Conservation (phyloP, 1,140 invertebrate species). For the Proctacanthus coquilletti region DNA sequence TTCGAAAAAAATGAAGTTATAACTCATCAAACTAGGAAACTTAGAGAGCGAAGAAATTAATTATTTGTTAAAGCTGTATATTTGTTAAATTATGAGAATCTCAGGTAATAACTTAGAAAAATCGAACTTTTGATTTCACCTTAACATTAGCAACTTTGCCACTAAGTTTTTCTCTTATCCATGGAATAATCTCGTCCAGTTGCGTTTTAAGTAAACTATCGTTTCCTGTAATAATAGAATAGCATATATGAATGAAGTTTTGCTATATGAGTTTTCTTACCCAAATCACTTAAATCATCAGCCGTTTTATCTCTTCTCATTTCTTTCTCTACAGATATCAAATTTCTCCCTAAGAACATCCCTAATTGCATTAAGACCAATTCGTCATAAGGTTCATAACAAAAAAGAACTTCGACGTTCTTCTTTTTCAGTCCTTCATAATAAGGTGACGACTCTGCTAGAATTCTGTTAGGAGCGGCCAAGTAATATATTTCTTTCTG, state of each 20-base stretch:
- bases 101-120: neutral
- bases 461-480: slow-evolving; percentile 75
- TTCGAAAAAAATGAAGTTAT: neutral
- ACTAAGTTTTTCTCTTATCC: slow-evolving; percentile 57
- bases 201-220: slow-evolving; percentile 53
- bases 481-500: slow-evolving; percentile 87
- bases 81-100: too few species aligned
- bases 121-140: slow-evolving; percentile 22
- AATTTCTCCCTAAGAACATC: slow-evolving; percentile 60
- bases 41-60: too few species aligned
- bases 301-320: slow-evolving; percentile 59
- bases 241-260: slow-evolving; percentile 10
- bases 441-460: slow-evolving; percentile 89
- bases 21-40: too few species aligned
- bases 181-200: slow-evolving; percentile 59
- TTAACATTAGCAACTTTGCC: slow-evolving; percentile 68
- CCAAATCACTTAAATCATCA: slow-evolving; percentile 36
- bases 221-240: slow-evolving; percentile 39
- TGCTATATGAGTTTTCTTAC: too few species aligned
- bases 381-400: slow-evolving; percentile 93
- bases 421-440: slow-evolving; percentile 79
- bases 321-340: slow-evolving; percentile 89
- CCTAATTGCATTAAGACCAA: slow-evolving; percentile 80
- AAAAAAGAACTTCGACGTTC: slow-evolving; percentile 85
- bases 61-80: too few species aligned